Conservation (phyloP, 1,140 invertebrate genomes). For the Camponotus floridanus region DNA sequence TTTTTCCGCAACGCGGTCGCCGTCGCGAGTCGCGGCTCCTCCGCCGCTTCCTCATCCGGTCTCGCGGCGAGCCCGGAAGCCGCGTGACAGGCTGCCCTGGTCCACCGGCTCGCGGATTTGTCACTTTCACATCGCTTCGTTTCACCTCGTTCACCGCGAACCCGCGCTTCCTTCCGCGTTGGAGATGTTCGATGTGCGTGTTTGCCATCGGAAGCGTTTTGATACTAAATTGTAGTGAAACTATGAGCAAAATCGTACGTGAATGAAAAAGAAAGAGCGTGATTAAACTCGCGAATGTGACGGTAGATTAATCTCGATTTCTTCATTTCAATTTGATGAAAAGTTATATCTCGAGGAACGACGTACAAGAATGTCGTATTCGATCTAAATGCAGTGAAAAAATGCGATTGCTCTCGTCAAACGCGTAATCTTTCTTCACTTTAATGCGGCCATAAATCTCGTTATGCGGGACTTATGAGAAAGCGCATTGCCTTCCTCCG, state of each 20-base stretch:
- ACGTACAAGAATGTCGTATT: not conserved
- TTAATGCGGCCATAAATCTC: constrained; percentile 46
- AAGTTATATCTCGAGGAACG: not conserved
- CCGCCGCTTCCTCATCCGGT: constrained; percentile 62
- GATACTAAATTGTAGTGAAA: not conserved
- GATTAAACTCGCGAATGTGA: not conserved
- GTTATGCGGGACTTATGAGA: constrained; percentile 41
- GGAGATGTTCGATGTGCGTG: not conserved
- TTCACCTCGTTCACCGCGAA: constrained; percentile 52
- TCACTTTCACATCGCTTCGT: constrained; percentile 78
- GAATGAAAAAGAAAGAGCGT: no score
- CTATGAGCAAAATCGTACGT: not conserved
- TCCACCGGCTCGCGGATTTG: constrained; percentile 67
- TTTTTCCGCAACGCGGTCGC: constrained; percentile 62
- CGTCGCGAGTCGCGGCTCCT: constrained; percentile 26
- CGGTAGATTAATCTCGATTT: not conserved
- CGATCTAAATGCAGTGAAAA: not conserved
- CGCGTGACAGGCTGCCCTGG: constrained; percentile 75
- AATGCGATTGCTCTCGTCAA: not conserved
- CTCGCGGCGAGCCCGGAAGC: constrained; percentile 63
- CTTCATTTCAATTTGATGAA: not conserved
- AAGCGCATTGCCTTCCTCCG: not conserved
- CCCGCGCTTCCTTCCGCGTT: constrained; percentile 71
- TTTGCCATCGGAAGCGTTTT: not conserved
- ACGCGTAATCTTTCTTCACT: constrained; percentile 38